Base-by-base conservation (phyloP, 2,797 vertebrate species). In the Epinephelus coioides region DNA sequence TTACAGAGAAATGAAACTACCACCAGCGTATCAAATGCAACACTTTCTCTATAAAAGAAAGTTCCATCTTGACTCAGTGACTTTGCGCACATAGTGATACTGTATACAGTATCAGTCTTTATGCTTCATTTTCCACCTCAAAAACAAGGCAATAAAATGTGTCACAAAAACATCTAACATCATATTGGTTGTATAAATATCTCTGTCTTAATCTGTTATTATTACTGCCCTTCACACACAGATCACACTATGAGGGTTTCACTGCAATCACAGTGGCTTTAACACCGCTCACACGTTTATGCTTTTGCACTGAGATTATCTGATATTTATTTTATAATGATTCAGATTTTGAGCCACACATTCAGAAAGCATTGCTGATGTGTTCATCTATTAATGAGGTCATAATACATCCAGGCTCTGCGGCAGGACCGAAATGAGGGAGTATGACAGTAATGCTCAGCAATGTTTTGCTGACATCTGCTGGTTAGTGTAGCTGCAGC, bases 391-490 rank as follows among this genome's bases (percentile, higher is more conserved):
- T 47, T 30, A 5, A 18, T 49, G 3, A 30, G 27, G 4, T 59
- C 21, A 54, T 40, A 34, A 69, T 25, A 14, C 8, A 51, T 38
- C 9, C 44, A 69, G 6, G 1, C 2, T 73, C 19, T 15, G 19
- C 68, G 12, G 5, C 11, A 64, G 57, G n/a, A 57, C 46, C 23
- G 5, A 50, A 47, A 49, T 12, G 0, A 43, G 43, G 14, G 17
- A 59, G 1, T 7, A 5, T 34, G 6, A 14, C 0, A 30, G 27
- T 15, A 55, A 59, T 69, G 38, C 5, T 0, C 9, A 59, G 12
- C 3, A 55, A 56, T 30, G 64, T 53, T 88, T 64, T 90, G 69
- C 87, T 90, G 89, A 90, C 88, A 84, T 90, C 91, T 93, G 79
- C 83, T 89, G 91, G 89, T 64, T 71, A 2, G 2, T 76, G 38